Evolutionary conservation across 2,888 invertebrate genomes (phyloP).

Genomic region (Ectobius pallidus): DNA sequence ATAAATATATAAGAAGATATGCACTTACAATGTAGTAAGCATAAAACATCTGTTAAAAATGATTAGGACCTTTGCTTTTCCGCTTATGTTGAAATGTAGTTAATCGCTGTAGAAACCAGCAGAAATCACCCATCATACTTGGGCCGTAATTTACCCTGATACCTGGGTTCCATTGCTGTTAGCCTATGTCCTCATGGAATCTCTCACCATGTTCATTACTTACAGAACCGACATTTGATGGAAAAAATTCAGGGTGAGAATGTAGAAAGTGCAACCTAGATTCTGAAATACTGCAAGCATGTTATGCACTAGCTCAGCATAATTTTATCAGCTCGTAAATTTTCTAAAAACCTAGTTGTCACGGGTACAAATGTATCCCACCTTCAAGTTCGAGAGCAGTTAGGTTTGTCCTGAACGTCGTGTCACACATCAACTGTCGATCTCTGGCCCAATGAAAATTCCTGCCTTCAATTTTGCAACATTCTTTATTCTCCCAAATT

Average conservation of each 20-base stretch:
- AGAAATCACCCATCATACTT: neutral
- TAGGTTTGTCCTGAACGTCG: neutral
- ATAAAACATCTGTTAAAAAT: neutral
- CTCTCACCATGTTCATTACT: constrained; percentile 5
- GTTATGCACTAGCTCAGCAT: neutral
- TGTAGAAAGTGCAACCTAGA: neutral
- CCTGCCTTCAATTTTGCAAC: constrained; percentile 12
- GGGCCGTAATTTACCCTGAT: neutral
- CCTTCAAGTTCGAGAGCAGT: neutral
- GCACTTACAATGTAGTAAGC: neutral
- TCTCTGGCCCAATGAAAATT: constrained; percentile 5
- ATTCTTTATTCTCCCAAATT: constrained; percentile 2
- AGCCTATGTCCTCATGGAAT: neutral
- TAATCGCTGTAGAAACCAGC: neutral
- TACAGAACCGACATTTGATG: neutral
- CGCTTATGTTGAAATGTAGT: neutral
- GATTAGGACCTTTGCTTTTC: neutral
- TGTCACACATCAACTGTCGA: neutral
- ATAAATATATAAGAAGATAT: neutral
- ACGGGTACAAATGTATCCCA: neutral
- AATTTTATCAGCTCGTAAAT: neutral
- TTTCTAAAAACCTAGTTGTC: neutral
- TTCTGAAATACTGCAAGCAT: neutral
- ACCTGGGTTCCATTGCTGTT: neutral
- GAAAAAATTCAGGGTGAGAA: neutral